A percentile compares a stretch with the other conserved stretches of the same genome.
These are phyloP conservation scores for Eospalax fontanierii DNA, from an alignment of 2,797 vertebrate species.

Conservation along the genomic window DNA sequence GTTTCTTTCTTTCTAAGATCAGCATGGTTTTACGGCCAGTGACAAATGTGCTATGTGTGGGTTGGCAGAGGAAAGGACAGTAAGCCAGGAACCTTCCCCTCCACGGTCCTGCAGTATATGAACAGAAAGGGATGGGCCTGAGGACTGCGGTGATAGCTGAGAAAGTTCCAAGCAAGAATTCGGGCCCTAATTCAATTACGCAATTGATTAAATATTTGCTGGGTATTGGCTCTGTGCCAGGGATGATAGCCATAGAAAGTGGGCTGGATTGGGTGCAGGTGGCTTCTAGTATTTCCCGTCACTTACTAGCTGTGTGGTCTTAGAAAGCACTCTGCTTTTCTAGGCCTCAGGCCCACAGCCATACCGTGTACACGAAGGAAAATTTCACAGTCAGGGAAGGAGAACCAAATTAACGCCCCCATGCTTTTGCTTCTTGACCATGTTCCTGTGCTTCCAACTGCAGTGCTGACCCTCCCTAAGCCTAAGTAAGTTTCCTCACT, in stretches of 20 bases:
- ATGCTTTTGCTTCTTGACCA: neutral
- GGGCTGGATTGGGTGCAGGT: neutral
- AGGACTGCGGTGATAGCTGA: neutral
- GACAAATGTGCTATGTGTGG: neutral
- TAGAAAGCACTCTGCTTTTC: neutral
- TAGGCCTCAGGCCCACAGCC: neutral
- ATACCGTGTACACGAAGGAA: neutral
- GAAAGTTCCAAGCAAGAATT: neutral
- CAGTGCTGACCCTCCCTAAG: neutral
- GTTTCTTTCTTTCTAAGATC: slow-evolving; percentile 37
- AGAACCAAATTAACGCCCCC: neutral
- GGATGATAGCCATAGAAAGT: neutral
- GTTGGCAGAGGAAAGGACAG: neutral
- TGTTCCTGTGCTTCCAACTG: neutral
- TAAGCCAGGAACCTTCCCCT: neutral
- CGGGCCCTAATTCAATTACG: neutral
- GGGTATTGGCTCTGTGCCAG: neutral
- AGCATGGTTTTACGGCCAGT: neutral
- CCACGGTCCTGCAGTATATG: accelerated
- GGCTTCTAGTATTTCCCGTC: neutral
- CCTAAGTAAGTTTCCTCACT: neutral
- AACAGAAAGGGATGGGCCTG: neutral
- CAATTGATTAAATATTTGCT: neutral
- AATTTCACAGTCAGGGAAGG: neutral
- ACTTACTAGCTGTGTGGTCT: neutral